Percentiles rank a stretch among this genome's conserved stretches.
Evolutionary conservation across 2,797 vertebrate genomes (phyloP).

Genomic region (Pyrrhura leucotis): DNA sequence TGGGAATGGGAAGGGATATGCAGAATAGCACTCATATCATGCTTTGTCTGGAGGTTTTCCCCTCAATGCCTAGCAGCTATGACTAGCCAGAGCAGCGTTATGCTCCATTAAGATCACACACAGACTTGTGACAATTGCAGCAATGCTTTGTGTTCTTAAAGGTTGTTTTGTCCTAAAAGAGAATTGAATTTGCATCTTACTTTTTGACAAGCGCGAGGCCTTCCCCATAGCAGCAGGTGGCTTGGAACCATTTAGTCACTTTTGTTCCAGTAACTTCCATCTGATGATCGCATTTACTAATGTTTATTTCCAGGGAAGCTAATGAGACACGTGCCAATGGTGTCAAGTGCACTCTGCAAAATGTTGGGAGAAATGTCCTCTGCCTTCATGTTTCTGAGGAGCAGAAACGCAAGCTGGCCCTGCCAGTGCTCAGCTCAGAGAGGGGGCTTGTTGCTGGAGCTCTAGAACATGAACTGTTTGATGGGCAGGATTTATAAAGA

Average conservation of each 20-base stretch:
- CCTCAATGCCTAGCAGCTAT: not conserved
- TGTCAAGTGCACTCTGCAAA: not conserved
- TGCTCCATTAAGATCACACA: not conserved
- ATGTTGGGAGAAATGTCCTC: rapidly evolving
- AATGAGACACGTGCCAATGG: not conserved
- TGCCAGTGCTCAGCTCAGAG: not conserved
- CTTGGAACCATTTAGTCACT: not conserved
- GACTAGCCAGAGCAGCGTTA: not conserved
- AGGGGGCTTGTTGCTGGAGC: not conserved
- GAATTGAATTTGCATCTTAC: not conserved
- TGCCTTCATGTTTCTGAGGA: not conserved
- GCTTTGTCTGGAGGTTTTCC: not conserved
- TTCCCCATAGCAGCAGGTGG: not conserved
- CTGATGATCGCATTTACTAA: not conserved
- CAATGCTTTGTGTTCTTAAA: not conserved
- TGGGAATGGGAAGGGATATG: not conserved
- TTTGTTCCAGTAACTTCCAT: conserved; percentile 2
- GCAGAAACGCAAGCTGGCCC: not conserved
- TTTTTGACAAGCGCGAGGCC: not conserved
- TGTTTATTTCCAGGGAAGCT: not conserved
- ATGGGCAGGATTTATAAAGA: not conserved
- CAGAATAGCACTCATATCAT: not conserved
- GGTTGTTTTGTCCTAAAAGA: not conserved
- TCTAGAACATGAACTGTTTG: not conserved
- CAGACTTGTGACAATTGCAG: not conserved